Base-by-base conservation (phyloP, 2,113 vertebrate genomes). In the Pagrus major region DNA sequence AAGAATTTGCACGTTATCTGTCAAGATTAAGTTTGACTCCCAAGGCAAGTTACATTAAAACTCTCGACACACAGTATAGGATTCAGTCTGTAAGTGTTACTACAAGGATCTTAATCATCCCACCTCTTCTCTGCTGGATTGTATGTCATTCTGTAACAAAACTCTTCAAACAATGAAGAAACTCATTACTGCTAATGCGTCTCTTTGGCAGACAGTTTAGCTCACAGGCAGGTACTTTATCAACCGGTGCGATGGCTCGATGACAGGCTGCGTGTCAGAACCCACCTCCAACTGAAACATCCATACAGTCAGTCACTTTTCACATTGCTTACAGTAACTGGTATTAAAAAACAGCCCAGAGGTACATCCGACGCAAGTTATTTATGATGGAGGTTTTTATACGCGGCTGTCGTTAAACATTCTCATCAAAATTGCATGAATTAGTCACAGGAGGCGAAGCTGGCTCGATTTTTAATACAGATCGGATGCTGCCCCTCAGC, bases 201-300 rank as follows among this genome's bases (percentile, higher is more conserved):
- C 44, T 84, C 68, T 64, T 56, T 68, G 76, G 56, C 71, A 77
- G 82, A 90, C 80, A 63, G 67, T 67, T 78, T 71, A 27, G 75
- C 84, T 81, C 8, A 49, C 29, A 81, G 86, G 68, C 89, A 87
- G 65, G 59, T 44, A 73, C 65, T 89, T 80, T 14, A 90, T 91
- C 78, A 89, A 46, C 16, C 41, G 12, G 35, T 0, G 63, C 56
- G 23, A 12, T 59, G 63, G 75, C 33, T 23, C 11, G 54, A 75
- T 83, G 86, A 90, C 88, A 89, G 79, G 20, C 65, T 73, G 76
- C 86, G 1, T 83, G 89, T 91, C 80, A 76, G 72, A 86, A 88
- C 85, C 81, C 27, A 86, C 42, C 81, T 76, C 64, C 33, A 56
- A 72, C 66, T 16, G 29, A 55, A 87, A 63, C 66, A 54, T 55